Base-by-base conservation (phyloP, 2,888 invertebrate species). In the Brachylomia viminalis region DNA sequence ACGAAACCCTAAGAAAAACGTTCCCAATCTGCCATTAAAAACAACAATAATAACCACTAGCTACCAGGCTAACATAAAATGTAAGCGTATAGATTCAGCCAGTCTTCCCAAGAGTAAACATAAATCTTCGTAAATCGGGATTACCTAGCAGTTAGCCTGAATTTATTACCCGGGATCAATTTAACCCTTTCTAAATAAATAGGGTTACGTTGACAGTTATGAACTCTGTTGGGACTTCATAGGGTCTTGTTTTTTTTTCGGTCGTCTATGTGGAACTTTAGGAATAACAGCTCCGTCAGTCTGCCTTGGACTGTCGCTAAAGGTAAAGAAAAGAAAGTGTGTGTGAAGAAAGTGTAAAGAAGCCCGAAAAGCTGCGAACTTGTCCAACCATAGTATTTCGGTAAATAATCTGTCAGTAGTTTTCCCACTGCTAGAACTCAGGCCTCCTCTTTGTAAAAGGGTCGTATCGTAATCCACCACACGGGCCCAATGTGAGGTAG, bases 31-130 rank as follows among this genome's bases (percentile, higher is more conserved):
- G 15, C 20, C n/a, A 52, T 61, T 38, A 27, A 62, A 84, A 45
- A 59, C 27, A 27, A 65, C 10, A 54, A 42, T 47, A 64, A 59
- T 30, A 15, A 27, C 27, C 15, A 6, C 10, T 20, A 78, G 69
- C 62, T 86, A 88, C 87, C 62, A 89, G 84, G 90, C 69, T n/a
- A 30, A 20, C 83, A 87, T 87, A 84, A 81, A 78, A 79, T 77
- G 83, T 83, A 85, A 80, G 77, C 56, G 69, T 77, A 77, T 77
- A 80, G 79, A 85, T 90, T 76, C 75, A 86, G 84, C 84, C 80
- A 84, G 83, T 72, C 81, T 77, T 77, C 82, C 71, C 78, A 64
- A 80, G 88, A 83, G 84, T 74, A 65, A 64, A 73, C 66, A 86
- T 83, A 84, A 77, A 79, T 79, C 85, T 82, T 77, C 68, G 65